Percentiles rank a stretch among this genome's conserved stretches.
These are phyloP conservation scores for Pedetes capensis DNA, from an alignment of 2,113 vertebrate species.

Conservation along the genomic window DNA sequence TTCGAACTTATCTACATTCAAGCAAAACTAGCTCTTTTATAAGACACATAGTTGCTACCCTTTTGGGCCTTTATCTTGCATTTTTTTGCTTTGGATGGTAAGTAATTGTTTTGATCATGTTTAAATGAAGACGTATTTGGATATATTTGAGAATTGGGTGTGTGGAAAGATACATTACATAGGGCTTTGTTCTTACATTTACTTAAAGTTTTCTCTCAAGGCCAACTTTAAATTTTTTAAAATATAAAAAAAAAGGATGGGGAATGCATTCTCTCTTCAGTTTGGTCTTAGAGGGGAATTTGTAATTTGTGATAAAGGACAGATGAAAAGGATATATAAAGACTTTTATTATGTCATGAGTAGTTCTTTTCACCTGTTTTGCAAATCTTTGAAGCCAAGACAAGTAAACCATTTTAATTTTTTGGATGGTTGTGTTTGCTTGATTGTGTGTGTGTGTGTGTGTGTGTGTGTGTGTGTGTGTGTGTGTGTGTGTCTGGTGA, in stretches of 20 bases:
- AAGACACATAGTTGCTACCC: constrained; percentile 95
- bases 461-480: neutral
- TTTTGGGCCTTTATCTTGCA: constrained; percentile 97
- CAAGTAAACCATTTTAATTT: neutral
- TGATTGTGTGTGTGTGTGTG: neutral
- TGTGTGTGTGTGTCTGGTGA: neutral
- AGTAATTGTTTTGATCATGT: constrained; percentile 79
- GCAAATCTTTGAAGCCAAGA: neutral
- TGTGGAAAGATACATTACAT: neutral
- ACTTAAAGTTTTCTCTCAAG: neutral
- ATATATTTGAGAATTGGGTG: neutral
- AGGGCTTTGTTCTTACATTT: neutral
- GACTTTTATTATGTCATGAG: neutral
- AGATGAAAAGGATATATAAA: neutral
- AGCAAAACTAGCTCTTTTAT: constrained; percentile 97
- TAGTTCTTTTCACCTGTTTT: neutral
- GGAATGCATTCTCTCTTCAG: neutral
- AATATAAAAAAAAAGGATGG: neutral
- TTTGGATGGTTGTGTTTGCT: too few species aligned
- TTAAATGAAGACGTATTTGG: constrained; percentile 1
- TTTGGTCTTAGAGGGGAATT: neutral
- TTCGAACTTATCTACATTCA: constrained; percentile 95
- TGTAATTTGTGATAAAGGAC: neutral
- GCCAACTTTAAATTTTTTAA: neutral
- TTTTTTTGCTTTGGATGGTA: constrained; percentile 99